phyloP scores from a whole-genome alignment of 2,113 vertebrate genomes.

The Phyllopteryx taeniolatus region DNA sequence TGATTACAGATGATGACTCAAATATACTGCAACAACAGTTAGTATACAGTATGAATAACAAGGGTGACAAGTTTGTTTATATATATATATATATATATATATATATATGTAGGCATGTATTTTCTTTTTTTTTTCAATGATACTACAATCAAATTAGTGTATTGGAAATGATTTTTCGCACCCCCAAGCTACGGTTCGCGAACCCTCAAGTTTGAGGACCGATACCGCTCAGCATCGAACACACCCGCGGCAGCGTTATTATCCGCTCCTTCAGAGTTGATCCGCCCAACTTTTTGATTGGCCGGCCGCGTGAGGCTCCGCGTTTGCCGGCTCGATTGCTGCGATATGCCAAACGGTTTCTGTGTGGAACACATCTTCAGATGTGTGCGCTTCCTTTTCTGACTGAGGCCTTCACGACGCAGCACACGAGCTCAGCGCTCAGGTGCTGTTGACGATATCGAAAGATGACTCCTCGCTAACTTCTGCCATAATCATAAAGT shows the following conservation, averaged over 20 bases:
- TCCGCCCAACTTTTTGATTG: too few relatives aligned
- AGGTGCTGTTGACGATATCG: background rate
- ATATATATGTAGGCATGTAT: too few relatives aligned
- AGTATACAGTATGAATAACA: too few relatives aligned
- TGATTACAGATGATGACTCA: too few relatives aligned
- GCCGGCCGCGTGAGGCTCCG: too few relatives aligned
- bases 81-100: too few relatives aligned
- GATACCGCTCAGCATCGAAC: background rate
- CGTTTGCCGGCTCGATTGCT: slow-evolving; percentile 43
- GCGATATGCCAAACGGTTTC: slow-evolving; percentile 50
- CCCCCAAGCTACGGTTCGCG: background rate
- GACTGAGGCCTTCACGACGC: background rate
- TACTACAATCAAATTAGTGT: background rate
- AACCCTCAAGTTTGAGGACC: background rate
- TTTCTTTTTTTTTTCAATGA: background rate
- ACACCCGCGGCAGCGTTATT: slow-evolving; percentile 26
- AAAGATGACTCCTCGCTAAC: background rate
- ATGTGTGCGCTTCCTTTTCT: background rate
- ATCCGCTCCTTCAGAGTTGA: slow-evolving; percentile 35
- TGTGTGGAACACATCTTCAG: slow-evolving; percentile 23
- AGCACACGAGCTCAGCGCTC: background rate
- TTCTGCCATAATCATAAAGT: background rate
- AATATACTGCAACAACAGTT: too few relatives aligned
- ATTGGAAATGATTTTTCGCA: background rate
- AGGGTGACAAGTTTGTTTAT: too few relatives aligned